Base-by-base conservation (phyloP, 1,140 invertebrate species). In the Pachypeltis micranthus region DNA sequence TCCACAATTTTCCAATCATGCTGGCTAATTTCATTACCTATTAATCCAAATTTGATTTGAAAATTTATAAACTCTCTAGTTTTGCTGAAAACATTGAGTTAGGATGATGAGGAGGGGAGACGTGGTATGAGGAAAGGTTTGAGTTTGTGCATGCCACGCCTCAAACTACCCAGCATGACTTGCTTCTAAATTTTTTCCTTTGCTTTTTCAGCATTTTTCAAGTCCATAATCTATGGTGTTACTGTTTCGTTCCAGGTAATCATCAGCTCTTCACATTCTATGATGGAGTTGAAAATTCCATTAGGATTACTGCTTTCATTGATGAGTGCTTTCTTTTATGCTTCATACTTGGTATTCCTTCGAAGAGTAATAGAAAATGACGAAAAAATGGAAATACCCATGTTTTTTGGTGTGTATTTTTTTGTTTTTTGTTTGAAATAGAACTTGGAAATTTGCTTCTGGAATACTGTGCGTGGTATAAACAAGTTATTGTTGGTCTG, bases 361-460 rank as follows among this genome's bases (percentile, higher is more conserved):
- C 80, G 84, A 69, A 79, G 85, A 69, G 87, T 87, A 75, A 86
- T 91, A 14, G 86, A 90, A 70, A 83, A 88, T 70, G 90, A 93
- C 76, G 88, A 91, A 69, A 88, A 88, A 74, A 82, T 93, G 72
- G 88, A 93, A 74, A 87, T 93, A 73, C 86, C 88, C 29, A 84
- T 93, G 80, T 93, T 93, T 76, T 93, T 93, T 77, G 91, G 87
- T 88, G 74, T 78, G 76, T 69, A 34, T 63, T n/a, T 1, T 59
- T 62, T 66, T 60, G 59, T 61, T 31, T 62, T 64, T 61, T 63
- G 58, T 63, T 63, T 55, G 61, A 61, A 19, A 29, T 47, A 10
- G 23, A 51, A 21, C 19, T 51, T 51, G 21, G n/a, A n/a, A n/a
- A n/a, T n/a, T n/a, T n/a, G n/a, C n/a, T n/a, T n/a, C n/a, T n/a